Evolutionary conservation across 2,113 vertebrate species (phyloP).

Genomic region (Hystrix brachyura): DNA sequence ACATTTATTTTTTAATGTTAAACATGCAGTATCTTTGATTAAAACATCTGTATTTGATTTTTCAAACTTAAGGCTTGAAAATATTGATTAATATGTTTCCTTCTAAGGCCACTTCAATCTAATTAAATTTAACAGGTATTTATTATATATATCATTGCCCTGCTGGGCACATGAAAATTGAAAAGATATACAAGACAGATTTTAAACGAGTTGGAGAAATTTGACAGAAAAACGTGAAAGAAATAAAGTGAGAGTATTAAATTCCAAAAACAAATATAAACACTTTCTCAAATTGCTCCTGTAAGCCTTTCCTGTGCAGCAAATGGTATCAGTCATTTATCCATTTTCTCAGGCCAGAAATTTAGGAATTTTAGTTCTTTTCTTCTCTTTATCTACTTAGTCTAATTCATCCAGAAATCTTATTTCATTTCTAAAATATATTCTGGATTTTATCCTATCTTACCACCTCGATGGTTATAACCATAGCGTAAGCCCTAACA

Average conservation of each 20-base stretch:
- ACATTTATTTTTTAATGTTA: constrained; percentile 61
- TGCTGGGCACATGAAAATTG: constrained; percentile 32
- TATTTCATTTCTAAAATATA: background rate
- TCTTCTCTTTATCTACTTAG: background rate
- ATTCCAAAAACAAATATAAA: constrained; percentile 44
- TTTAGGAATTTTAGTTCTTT: constrained; percentile 30
- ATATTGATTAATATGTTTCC: constrained; percentile 69
- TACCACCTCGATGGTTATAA: background rate
- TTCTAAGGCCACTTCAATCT: constrained; percentile 62
- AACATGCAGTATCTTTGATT: constrained; percentile 61
- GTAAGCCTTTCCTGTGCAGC: background rate
- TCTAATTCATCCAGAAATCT: background rate
- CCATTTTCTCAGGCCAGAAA: background rate
- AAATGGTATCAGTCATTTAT: background rate
- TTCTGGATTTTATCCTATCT: background rate
- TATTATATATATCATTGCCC: constrained; percentile 61
- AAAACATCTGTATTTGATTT: constrained; percentile 80
- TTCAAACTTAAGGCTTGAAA: constrained; percentile 69
- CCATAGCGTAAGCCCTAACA: background rate
- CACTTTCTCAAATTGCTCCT: background rate
- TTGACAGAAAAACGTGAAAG: constrained; percentile 48
- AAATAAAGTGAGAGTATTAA: constrained; percentile 51
- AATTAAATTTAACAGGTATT: constrained; percentile 71
- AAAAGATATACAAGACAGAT: constrained; percentile 49
- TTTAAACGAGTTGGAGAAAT: constrained; percentile 64